Conservation (phyloP, 2,797 vertebrate genomes). For the Molothrus ater region DNA sequence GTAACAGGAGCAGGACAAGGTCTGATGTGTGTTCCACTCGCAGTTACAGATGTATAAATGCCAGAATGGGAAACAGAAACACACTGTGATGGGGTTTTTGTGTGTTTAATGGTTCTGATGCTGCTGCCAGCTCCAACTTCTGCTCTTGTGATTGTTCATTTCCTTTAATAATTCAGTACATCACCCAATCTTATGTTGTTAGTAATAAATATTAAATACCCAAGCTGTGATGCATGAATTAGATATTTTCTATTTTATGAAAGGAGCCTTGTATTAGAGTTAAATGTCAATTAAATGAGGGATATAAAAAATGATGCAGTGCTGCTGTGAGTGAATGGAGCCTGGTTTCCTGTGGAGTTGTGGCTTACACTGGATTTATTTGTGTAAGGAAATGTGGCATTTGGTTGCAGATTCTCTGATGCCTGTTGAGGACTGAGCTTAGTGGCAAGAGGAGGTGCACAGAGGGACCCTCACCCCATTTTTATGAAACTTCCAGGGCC, state of each 20-base stretch:
- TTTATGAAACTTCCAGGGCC: background rate
- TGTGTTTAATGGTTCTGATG: slow-evolving; percentile 21
- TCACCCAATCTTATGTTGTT: slow-evolving; percentile 31
- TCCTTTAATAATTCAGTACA: slow-evolving; percentile 51
- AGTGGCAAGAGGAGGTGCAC: background rate
- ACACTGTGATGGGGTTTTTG: background rate
- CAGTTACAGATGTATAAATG: background rate
- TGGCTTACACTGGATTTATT: background rate
- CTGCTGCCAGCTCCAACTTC: background rate
- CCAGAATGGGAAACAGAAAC: background rate
- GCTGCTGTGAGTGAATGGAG: background rate
- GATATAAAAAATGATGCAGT: background rate
- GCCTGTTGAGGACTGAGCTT: background rate
- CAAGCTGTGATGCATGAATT: slow-evolving; percentile 40
- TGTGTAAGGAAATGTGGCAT: background rate
- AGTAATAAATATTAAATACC: slow-evolving; percentile 28
- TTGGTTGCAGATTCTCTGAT: background rate
- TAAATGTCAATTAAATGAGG: slow-evolving; percentile 48
- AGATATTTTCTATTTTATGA: slow-evolving; percentile 17
- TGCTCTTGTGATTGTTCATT: slow-evolving; percentile 8
- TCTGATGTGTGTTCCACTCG: background rate
- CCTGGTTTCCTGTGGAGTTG: background rate
- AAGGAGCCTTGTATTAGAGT: slow-evolving; percentile 18
- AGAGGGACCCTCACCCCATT: background rate
- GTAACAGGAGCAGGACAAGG: background rate